These are phyloP conservation scores for Drosophila anceps DNA, from an alignment of 2,888 invertebrate genomes.

Conservation along the genomic window DNA sequence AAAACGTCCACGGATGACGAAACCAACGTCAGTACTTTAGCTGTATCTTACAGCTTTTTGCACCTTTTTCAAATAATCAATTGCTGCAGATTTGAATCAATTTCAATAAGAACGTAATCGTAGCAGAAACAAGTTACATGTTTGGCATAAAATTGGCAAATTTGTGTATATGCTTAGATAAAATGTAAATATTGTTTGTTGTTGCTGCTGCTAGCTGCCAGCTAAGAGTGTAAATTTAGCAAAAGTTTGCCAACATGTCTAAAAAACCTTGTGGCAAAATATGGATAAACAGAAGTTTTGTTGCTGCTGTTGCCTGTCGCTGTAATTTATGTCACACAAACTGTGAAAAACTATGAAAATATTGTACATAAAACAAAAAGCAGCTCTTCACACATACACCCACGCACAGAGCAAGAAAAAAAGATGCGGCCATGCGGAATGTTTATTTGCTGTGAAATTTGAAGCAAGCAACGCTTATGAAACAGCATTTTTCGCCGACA, in stretches of 20 bases:
- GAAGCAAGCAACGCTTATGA: conserved; percentile 51
- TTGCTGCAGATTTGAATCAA: not conserved
- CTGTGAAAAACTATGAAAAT: conserved; percentile 64
- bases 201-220: conserved; percentile 2
- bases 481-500: conserved; percentile 9
- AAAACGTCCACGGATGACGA: not conserved
- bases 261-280: conserved; percentile 47
- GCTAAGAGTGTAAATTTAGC: conserved; percentile 35
- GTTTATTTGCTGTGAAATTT: conserved; percentile 74
- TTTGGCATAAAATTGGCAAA: not conserved
- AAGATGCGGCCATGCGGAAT: conserved; percentile 66
- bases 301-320: conserved; percentile 36
- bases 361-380: conserved; percentile 51
- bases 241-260: conserved; percentile 28
- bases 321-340: conserved; percentile 73
- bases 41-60: not conserved
- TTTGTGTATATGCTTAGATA: not conserved
- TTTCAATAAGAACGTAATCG: not conserved
- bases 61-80: not conserved
- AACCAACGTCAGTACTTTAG: not conserved
- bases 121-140: not conserved
- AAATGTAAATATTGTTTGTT: not conserved
- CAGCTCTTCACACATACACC: conserved; percentile 37
- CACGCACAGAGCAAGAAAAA: conserved; percentile 16
- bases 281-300: conserved; percentile 55